These are phyloP conservation scores for Rhadina sibilatrix DNA, from an alignment of 2,113 vertebrate genomes.

Conservation along the genomic window DNA sequence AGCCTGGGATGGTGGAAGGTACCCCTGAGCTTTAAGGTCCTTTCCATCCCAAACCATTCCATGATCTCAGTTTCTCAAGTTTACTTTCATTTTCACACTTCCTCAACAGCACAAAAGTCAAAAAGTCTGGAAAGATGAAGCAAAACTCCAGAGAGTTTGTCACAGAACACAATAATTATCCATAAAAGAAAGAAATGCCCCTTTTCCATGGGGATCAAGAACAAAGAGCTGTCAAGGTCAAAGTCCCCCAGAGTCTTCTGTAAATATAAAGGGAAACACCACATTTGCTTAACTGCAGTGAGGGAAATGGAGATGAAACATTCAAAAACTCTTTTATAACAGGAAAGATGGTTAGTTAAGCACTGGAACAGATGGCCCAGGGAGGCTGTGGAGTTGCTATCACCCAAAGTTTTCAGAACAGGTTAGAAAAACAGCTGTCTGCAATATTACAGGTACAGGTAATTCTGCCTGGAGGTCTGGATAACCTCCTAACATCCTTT, in stretches of 20 bases:
- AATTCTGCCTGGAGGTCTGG: conserved; percentile 57
- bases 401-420: conserved; percentile 42
- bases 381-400: conserved; percentile 37
- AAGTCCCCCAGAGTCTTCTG: not conserved
- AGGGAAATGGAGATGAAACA: conserved; percentile 40
- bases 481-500: conserved; percentile 44
- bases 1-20: accelerated
- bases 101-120: not conserved
- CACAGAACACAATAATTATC: not conserved
- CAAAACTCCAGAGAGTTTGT: not conserved
- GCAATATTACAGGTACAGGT: conserved; percentile 32
- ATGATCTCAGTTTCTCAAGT: not conserved
- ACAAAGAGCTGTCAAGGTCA: conserved; percentile 45
- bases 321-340: conserved; percentile 47
- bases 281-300: conserved; percentile 52
- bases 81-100: not conserved
- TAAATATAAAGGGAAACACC: conserved; percentile 42
- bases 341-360: conserved; percentile 56
- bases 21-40: not conserved
- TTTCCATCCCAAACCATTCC: not conserved
- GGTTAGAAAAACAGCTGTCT: conserved; percentile 63
- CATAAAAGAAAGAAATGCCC: not conserved
- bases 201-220: not conserved
- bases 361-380: conserved; percentile 57
- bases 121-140: not conserved